phyloP scores from a whole-genome alignment of 2,113 vertebrate genomes.

The Saccopteryx bilineata region DNA sequence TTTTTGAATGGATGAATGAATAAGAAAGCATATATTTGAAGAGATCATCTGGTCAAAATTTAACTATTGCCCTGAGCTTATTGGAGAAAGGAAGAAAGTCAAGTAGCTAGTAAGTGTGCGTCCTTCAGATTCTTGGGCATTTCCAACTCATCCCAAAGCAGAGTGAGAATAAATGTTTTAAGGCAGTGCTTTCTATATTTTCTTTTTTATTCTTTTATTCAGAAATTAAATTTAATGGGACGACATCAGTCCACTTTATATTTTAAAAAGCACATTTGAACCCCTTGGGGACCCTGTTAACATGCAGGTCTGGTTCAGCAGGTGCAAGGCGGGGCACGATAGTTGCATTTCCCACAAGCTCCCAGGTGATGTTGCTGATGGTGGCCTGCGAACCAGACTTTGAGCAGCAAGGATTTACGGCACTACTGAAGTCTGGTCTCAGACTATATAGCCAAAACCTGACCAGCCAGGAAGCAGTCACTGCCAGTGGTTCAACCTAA shows the following conservation, averaged over 20 bases:
- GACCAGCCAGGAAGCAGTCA: neutral
- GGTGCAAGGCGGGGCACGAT: neutral
- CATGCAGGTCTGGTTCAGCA: neutral
- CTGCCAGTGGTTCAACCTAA: neutral
- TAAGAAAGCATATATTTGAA: neutral
- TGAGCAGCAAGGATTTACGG: neutral
- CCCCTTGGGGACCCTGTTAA: neutral
- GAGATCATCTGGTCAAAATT: neutral
- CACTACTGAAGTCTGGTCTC: neutral
- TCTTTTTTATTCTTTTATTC: neutral
- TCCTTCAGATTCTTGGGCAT: neutral
- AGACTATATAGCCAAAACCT: neutral
- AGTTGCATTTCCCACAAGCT: neutral
- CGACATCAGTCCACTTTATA: neutral
- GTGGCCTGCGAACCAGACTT: neutral
- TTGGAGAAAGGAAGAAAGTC: neutral
- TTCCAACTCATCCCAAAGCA: conserved; percentile 7
- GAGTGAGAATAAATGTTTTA: neutral
- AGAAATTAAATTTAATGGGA: neutral
- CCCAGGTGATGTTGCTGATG: neutral
- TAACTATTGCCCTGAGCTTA: neutral
- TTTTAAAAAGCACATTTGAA: neutral
- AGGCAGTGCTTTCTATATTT: neutral
- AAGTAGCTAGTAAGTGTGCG: neutral
- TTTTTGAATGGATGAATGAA: neutral